Percentiles rank a stretch among this genome's conserved stretches.
phyloP scores from a whole-genome alignment of 2,888 invertebrate genomes.

The Steromphala cineraria region DNA sequence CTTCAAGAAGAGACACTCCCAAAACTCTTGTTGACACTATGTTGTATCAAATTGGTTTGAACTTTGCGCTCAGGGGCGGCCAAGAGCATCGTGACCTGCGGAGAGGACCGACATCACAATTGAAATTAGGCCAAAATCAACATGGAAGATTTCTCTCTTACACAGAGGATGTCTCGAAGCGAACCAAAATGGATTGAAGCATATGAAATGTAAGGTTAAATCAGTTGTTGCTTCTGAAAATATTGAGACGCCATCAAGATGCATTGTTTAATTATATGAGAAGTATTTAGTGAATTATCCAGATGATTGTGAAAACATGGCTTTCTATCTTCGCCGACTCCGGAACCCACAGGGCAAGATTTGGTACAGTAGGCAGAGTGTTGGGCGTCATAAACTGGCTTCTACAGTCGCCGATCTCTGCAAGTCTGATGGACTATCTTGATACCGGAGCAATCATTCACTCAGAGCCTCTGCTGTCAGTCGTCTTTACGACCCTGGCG shows the following conservation, averaged over 20 bases:
- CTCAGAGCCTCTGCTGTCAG: conserved; percentile 25
- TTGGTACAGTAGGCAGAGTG: background rate
- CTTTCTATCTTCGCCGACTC: conserved; percentile 16
- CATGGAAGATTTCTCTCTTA: background rate
- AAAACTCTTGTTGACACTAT: no score
- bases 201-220: background rate
- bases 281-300: background rate
- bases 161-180: conserved; percentile 24
- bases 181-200: conserved; percentile 19
- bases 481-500: conserved; percentile 16
- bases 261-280: conserved; percentile 11
- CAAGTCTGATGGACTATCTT: background rate
- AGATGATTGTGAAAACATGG: background rate
- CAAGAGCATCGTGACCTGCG: conserved; percentile 7
- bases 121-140: background rate
- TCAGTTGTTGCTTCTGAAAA: background rate
- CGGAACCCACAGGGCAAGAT: background rate
- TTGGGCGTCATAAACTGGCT: background rate
- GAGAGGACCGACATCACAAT: background rate
- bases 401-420: conserved; percentile 5
- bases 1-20: no score
- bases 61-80: no score
- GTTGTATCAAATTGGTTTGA: no score
- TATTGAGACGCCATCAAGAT: background rate
- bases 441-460: conserved; percentile 25